Evolutionary conservation across 2,888 invertebrate species (phyloP).

Genomic region (Athalia circularis): DNA sequence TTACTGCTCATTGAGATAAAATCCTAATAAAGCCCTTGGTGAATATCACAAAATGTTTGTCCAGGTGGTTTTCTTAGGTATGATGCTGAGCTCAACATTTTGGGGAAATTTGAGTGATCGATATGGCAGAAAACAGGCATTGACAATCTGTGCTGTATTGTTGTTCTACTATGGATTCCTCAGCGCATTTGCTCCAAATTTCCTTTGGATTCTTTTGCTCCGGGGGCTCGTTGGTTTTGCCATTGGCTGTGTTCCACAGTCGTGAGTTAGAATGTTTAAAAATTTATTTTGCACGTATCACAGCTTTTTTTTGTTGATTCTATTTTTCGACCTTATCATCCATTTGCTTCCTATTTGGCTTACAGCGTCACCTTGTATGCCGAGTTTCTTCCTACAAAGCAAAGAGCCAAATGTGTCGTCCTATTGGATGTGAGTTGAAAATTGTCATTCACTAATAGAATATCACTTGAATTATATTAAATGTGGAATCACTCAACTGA

Average conservation of each 20-base stretch:
- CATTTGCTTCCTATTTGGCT: slow-evolving; percentile 57
- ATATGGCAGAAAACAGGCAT: slow-evolving; percentile 94
- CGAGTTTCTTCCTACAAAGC: slow-evolving; percentile 95
- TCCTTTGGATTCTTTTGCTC: slow-evolving; percentile 92
- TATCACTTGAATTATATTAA: neutral
- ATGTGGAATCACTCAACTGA: neutral
- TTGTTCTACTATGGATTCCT: slow-evolving; percentile 93
- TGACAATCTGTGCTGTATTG: slow-evolving; percentile 91
- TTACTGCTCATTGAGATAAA: neutral
- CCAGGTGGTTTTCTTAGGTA: slow-evolving; percentile 90
- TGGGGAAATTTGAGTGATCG: slow-evolving; percentile 97
- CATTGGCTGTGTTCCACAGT: slow-evolving; percentile 97
- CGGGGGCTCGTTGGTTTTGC: slow-evolving; percentile 96
- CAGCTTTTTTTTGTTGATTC: slow-evolving; percentile 50
- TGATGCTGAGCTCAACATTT: slow-evolving; percentile 97
- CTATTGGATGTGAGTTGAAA: slow-evolving; percentile 88
- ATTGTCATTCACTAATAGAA: neutral
- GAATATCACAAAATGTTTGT: slow-evolving; percentile 49
- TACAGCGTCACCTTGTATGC: slow-evolving; percentile 95
- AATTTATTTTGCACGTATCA: slow-evolving; percentile 45
- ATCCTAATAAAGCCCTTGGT: neutral
- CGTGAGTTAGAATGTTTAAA: slow-evolving; percentile 80
- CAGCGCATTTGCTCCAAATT: slow-evolving; percentile 93
- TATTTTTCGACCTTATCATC: slow-evolving; percentile 48
- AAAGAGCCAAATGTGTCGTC: slow-evolving; percentile 96